Evolutionary conservation across 2,888 invertebrate species (phyloP).

Genomic region (Girardia tigrina): DNA sequence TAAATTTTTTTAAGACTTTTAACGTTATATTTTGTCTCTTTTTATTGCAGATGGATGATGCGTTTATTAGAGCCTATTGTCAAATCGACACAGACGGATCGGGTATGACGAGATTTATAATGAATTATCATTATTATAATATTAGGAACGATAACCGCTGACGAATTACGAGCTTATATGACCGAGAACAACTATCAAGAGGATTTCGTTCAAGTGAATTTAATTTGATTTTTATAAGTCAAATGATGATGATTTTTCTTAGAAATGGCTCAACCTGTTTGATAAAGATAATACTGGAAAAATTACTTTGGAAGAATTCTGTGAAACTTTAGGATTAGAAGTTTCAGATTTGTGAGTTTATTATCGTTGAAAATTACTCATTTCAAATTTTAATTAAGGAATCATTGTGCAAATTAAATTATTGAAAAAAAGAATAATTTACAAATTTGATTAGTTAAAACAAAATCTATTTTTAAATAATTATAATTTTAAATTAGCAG

Average conservation of each 20-base stretch:
- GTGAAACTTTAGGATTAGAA: conserved; percentile 6
- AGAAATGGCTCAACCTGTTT: neutral
- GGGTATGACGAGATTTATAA: neutral
- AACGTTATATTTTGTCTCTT: too few species aligned
- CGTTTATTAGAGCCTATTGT: conserved; percentile 1
- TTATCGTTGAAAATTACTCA: too few species aligned
- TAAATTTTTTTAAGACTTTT: too few species aligned
- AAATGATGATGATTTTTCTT: neutral
- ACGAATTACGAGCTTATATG: neutral
- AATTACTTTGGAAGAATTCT: conserved; percentile 12
- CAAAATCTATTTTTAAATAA: too few species aligned
- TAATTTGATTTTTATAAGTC: neutral
- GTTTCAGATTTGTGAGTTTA: conserved; percentile 10
- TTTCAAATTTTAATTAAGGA: too few species aligned
- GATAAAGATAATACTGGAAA: conserved; percentile 23
- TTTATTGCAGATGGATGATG: neutral
- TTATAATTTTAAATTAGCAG: too few species aligned
- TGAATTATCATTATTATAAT: too few species aligned
- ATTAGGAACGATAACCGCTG: neutral
- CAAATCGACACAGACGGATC: conserved; percentile 19
- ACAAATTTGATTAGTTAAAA: too few species aligned
- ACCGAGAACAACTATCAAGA: neutral
- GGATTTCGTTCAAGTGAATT: neutral
- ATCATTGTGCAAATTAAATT: too few species aligned
- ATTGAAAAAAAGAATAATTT: too few species aligned